Base-by-base conservation (phyloP, 2,888 invertebrate genomes). In the Rutpela maculata region DNA sequence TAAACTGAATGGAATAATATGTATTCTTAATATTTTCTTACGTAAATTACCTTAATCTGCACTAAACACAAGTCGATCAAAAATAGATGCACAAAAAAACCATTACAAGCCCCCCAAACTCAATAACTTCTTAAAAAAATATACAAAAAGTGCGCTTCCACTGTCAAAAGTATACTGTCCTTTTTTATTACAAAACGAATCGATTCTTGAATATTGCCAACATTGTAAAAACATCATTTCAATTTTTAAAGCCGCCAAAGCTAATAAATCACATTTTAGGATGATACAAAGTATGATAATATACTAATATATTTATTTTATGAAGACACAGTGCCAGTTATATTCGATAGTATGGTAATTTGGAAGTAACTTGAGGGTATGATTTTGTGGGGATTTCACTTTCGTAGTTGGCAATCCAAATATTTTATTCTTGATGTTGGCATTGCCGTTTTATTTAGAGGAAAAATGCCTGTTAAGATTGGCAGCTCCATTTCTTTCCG, bases 81-180 rank as follows among this genome's bases (percentile, higher is more conserved):
- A 84, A 86, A 86, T 86, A 85, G 85, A 84, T 78, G 76, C 78
- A 82, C 81, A 85, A 86, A 87, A 85, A 86, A 86, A 84, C 79
- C 81, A 80, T 75, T 66, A 81, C 75, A 82, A 83, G 82, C 83
- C 76, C 82, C 80, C 83, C 82, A 85, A 78, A 85, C 85, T 84
- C 82, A 84, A 84, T 82, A 82, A 82, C 81, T 83, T 84, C 81
- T 82, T 83, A 86, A 87, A 88, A 88, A 88, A 87, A 87, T 86
- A 87, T 87, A 87, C 87, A 88, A 88, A 88, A 88, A 87, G 85
- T 86, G 86, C 86, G 87, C 86, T 86, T 86, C 83, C 62, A 79
- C 85, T 88, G 87, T 87, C 87, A 87, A 60, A 70, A 43, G n/a
- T 38, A 22, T 2, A 11, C 70, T 60, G 11, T 70, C 70, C 65